Conservation (phyloP, 1,140 invertebrate species). For the Drosophila subpulchrella region DNA sequence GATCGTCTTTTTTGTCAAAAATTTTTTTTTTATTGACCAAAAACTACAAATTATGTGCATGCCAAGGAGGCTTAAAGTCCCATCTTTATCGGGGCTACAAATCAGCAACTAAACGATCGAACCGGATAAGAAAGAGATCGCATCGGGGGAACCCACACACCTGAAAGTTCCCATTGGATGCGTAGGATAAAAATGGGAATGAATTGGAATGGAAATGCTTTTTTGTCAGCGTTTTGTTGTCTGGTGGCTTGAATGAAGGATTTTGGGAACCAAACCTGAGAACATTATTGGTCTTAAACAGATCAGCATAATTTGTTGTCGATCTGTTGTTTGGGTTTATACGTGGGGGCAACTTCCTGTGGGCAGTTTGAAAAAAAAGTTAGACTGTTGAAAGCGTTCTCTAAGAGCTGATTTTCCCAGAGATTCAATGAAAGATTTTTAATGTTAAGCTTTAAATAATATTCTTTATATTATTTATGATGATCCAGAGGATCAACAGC, state of each 20-base stretch:
- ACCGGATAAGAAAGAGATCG: conserved; percentile 3
- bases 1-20: conserved; percentile 18
- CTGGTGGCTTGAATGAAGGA: conserved; percentile 16
- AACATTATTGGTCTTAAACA: conserved; percentile 38
- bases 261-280: conserved; percentile 13
- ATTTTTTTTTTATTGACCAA: conserved; percentile 25
- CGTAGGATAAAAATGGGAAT: conserved; percentile 25
- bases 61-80: conserved; percentile 54
- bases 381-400: conserved; percentile 1
- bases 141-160: conserved; percentile 22
- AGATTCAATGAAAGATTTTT: not conserved
- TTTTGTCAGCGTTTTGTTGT: conserved; percentile 32
- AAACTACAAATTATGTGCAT: conserved; percentile 70
- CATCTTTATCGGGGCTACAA: conserved; percentile 40
- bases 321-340: conserved; percentile 3
- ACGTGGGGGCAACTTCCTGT: conserved; percentile 30
- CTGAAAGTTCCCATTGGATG: conserved; percentile 7
- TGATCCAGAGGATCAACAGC: too few relatives aligned
- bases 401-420: conserved; percentile 5
- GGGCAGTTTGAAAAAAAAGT: conserved; percentile 12
- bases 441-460: not conserved
- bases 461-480: too few relatives aligned
- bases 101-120: conserved; percentile 53
- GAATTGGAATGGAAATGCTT: conserved; percentile 3
- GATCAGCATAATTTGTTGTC: conserved; percentile 44